Percentiles rank a stretch among this genome's conserved stretches.
Conservation (phyloP, 2,797 vertebrate genomes). For the Ciconia nigra region DNA sequence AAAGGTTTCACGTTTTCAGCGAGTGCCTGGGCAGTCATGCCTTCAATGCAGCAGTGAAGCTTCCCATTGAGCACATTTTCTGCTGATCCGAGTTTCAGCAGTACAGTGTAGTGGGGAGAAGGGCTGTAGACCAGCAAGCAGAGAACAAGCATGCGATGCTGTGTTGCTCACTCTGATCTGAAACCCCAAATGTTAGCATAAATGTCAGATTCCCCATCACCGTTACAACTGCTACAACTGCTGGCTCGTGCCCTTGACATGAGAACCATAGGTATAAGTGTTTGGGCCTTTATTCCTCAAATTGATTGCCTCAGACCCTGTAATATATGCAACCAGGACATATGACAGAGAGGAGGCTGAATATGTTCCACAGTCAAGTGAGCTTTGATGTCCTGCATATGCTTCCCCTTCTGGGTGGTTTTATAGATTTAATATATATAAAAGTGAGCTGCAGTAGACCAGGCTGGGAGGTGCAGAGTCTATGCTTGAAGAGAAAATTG, state of each 20-base stretch:
- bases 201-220: not conserved
- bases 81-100: not conserved
- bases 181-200: not conserved
- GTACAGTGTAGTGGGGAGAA: not conserved
- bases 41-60: not conserved
- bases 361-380: not conserved
- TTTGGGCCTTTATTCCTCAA: not conserved
- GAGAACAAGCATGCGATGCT: accelerated
- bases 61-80: not conserved
- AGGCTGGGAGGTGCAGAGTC: not conserved
- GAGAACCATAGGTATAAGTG: not conserved
- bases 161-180: not conserved
- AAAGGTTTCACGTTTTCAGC: not conserved
- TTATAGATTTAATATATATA: not conserved
- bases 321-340: not conserved
- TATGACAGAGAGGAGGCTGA: not conserved
- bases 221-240: not conserved
- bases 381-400: not conserved
- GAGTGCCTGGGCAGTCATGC: not conserved
- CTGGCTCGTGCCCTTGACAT: not conserved
- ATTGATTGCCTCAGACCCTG: not conserved
- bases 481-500: not conserved
- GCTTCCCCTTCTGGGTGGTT: not conserved
- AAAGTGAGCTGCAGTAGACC: not conserved
- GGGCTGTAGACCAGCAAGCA: not conserved